Evolutionary conservation across 1,140 invertebrate genomes (phyloP).

Genomic region (Drosophila arizonae): DNA sequence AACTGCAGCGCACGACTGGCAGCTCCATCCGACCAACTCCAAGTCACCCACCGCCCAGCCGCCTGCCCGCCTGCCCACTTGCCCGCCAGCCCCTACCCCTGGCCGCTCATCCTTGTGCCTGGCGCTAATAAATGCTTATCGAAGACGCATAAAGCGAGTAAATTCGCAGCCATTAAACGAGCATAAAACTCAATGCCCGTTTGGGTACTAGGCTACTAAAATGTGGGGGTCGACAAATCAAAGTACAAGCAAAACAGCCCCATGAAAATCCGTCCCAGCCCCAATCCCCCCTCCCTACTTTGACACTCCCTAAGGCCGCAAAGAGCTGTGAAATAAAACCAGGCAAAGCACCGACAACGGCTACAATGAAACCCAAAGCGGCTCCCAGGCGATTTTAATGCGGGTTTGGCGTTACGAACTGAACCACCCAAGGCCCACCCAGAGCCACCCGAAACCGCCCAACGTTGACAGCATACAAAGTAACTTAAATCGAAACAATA

Average conservation of each 20-base stretch:
- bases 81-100: too few relatives aligned
- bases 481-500: conserved; percentile 82
- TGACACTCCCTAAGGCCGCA: conserved; percentile 41
- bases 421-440: conserved; percentile 4
- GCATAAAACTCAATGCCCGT: conserved; percentile 69
- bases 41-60: not conserved
- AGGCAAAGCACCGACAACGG: conserved; percentile 53
- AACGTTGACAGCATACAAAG: conserved; percentile 82
- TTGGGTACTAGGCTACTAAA: conserved; percentile 24
- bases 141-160: conserved; percentile 80
- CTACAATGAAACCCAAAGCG: conserved; percentile 77
- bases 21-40: not conserved
- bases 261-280: not conserved
- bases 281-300: not conserved
- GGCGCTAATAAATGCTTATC: conserved; percentile 80
- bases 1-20: conserved; percentile 17
- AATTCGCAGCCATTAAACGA: conserved; percentile 79
- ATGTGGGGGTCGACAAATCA: conserved; percentile 70
- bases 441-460: conserved; percentile 14
- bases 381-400: conserved; percentile 77
- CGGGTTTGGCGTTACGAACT: conserved; percentile 51
- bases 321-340: conserved; percentile 73
- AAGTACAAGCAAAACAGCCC: conserved; percentile 68
- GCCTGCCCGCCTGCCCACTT: too few relatives aligned
- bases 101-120: conserved; percentile 32